phyloP scores from a whole-genome alignment of 2,113 vertebrate genomes.

The Rhinopomastus cyanomelas region DNA sequence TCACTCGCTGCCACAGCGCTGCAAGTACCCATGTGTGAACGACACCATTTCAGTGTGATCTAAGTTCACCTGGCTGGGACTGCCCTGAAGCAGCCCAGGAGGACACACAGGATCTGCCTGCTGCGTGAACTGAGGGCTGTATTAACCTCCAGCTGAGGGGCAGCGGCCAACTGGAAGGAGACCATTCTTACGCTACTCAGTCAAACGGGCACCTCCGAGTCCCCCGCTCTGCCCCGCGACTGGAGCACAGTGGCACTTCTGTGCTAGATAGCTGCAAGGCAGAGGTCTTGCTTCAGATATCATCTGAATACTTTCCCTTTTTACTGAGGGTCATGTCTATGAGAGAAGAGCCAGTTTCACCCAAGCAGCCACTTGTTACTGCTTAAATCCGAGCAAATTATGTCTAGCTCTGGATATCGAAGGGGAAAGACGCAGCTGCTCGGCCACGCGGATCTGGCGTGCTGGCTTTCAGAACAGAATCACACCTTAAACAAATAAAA shows the following conservation, averaged over 20 bases:
- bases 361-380: neutral
- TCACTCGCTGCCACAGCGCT: neutral
- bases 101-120: neutral
- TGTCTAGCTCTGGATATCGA: neutral
- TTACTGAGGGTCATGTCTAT: neutral
- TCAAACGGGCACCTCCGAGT: neutral
- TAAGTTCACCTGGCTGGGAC: neutral
- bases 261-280: neutral
- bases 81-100: neutral
- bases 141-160: neutral
- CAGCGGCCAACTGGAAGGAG: neutral
- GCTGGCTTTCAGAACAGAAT: neutral
- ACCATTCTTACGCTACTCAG: neutral
- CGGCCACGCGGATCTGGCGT: neutral
- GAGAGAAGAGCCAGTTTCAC: neutral
- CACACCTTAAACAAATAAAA: neutral
- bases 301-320: neutral
- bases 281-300: neutral
- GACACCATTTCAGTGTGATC: neutral
- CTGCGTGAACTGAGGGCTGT: neutral
- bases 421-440: neutral
- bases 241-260: neutral
- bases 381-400: neutral
- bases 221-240: neutral
- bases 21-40: neutral